Percentiles rank a stretch among this genome's conserved stretches.
Evolutionary conservation across 2,888 invertebrate species (phyloP).

Genomic region (Carterocephalus palaemon): DNA sequence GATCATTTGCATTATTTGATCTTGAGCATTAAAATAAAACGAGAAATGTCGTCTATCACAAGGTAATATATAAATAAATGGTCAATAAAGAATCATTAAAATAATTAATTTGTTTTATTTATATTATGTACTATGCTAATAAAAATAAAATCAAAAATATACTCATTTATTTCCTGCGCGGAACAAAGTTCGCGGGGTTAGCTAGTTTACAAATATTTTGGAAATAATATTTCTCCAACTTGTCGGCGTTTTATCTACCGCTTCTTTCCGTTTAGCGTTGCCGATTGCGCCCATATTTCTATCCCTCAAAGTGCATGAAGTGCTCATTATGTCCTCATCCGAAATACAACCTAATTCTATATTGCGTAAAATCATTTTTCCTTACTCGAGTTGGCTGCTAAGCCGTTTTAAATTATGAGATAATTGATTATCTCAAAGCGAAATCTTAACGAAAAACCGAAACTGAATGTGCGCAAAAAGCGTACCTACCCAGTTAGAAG

Average conservation of each 20-base stretch:
- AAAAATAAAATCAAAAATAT: too few relatives aligned
- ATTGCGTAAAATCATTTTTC: constrained; percentile 25
- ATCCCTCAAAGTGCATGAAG: constrained; percentile 14
- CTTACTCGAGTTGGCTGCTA: constrained; percentile 20
- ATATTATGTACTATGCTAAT: too few relatives aligned
- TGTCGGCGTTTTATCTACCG: constrained; percentile 76
- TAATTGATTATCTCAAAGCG: constrained; percentile 66
- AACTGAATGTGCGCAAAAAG: constrained; percentile 71
- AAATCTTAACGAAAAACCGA: constrained; percentile 73
- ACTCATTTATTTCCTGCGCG: too few relatives aligned
- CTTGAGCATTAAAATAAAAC: too few relatives aligned
- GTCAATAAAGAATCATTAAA: too few relatives aligned
- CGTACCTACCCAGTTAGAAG: constrained; percentile 43
- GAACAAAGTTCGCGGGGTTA: too few relatives aligned
- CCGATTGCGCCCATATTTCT: constrained; percentile 51
- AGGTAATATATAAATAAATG: too few relatives aligned
- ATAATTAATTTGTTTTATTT: too few relatives aligned
- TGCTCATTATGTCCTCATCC: not conserved
- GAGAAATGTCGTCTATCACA: too few relatives aligned
- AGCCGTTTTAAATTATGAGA: constrained; percentile 25
- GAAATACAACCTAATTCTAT: not conserved
- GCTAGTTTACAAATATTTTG: constrained; percentile 78
- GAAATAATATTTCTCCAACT: constrained; percentile 79
- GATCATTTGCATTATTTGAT: too few relatives aligned
- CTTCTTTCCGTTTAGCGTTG: constrained; percentile 72